Conservation (phyloP, 2,113 vertebrate genomes). For the Vulpes vulpes region DNA sequence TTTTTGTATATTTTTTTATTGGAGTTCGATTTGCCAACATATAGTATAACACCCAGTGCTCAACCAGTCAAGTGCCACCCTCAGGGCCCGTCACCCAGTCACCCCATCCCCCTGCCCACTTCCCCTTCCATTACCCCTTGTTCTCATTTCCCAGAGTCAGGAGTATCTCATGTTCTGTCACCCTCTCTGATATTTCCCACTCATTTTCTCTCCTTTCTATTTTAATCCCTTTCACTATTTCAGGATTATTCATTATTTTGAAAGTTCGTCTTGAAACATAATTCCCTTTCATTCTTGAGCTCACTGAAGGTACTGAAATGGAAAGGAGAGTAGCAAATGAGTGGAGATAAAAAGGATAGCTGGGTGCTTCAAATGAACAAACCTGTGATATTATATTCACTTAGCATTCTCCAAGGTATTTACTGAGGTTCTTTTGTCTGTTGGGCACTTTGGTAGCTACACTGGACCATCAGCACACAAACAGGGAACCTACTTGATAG, state of each 20-base stretch:
- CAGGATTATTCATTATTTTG: not conserved
- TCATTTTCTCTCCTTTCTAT: too few relatives aligned
- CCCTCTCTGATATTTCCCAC: too few relatives aligned
- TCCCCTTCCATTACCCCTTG: too few relatives aligned
- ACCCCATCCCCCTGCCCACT: too few relatives aligned
- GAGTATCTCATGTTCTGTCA: too few relatives aligned
- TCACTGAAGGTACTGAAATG: not conserved
- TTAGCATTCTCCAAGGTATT: not conserved
- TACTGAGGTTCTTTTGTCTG: not conserved
- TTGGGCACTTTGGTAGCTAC: not conserved
- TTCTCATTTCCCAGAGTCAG: too few relatives aligned
- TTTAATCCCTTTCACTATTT: too few relatives aligned
- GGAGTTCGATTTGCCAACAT: too few relatives aligned
- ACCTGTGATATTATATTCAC: not conserved
- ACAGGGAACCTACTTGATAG: not conserved
- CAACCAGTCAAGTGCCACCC: too few relatives aligned
- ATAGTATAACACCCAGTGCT: too few relatives aligned
- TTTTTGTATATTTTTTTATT: not conserved
- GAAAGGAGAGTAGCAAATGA: not conserved
- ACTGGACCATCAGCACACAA: not conserved
- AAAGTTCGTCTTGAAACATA: not conserved
- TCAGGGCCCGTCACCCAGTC: too few relatives aligned
- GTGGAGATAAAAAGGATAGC: not conserved
- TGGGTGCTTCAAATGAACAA: not conserved
- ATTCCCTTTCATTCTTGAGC: not conserved